Percentiles rank a stretch among this genome's conserved stretches.
These are phyloP conservation scores for Sminthurinus aureus DNA, from an alignment of 2,888 invertebrate species.

Conservation along the genomic window DNA sequence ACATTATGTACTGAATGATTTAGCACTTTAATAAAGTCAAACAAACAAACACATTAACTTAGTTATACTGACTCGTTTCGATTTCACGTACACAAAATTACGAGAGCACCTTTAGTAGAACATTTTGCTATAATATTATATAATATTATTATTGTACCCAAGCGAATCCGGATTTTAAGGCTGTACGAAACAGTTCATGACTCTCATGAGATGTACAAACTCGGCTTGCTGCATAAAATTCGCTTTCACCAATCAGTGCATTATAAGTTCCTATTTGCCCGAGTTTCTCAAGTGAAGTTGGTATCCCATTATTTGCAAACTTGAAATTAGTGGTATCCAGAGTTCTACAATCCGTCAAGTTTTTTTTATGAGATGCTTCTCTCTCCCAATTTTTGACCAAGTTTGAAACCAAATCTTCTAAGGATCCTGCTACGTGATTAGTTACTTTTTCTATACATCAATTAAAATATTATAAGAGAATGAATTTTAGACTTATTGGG, in stretches of 20 bases:
- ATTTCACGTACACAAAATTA: no score
- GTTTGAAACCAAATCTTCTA: constrained; percentile 62
- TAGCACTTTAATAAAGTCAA: no score
- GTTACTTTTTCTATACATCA: constrained; percentile 47
- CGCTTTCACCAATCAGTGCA: constrained; percentile 59
- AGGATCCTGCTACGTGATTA: constrained; percentile 59
- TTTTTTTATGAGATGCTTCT: constrained; percentile 61
- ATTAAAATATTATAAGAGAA: not conserved
- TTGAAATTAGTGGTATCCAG: constrained; percentile 36
- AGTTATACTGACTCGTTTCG: no score
- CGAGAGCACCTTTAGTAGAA: no score
- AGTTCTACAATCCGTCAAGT: constrained; percentile 50
- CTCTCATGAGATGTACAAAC: constrained; percentile 57
- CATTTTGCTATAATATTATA: no score
- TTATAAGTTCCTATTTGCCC: constrained; percentile 60
- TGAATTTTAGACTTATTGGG: no score
- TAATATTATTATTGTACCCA: constrained; percentile 40
- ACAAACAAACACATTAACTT: no score
- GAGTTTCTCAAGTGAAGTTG: constrained; percentile 23
- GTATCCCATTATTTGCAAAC: constrained; percentile 44
- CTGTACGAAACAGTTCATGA: constrained; percentile 55
- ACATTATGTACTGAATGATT: no score
- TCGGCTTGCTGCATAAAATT: constrained; percentile 57
- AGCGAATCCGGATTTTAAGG: constrained; percentile 49
- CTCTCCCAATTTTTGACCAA: constrained; percentile 63